A percentile compares a stretch with the other conserved stretches of the same genome.
These are phyloP conservation scores for Drosophila prosaltans DNA, from an alignment of 1,140 invertebrate species.

Conservation along the genomic window DNA sequence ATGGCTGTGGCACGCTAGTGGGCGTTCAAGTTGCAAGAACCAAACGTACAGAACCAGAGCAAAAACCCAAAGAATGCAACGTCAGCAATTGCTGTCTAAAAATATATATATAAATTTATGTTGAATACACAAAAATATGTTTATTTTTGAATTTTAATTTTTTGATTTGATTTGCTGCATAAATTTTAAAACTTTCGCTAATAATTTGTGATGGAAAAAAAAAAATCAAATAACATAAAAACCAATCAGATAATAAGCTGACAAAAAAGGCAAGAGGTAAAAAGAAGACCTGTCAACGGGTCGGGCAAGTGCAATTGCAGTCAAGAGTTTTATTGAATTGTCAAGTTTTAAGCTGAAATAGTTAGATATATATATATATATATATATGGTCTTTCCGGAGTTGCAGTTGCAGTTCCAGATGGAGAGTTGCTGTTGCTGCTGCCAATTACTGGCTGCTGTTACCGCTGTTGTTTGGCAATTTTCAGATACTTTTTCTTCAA, in stretches of 20 bases:
- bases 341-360: slow-evolving; percentile 32
- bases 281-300: slow-evolving; percentile 32
- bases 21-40: slow-evolving; percentile 57
- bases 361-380: neutral
- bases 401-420: slow-evolving; percentile 3
- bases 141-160: slow-evolving; percentile 21
- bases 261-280: neutral
- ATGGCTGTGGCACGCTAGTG: slow-evolving; percentile 61
- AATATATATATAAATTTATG: slow-evolving; percentile 12
- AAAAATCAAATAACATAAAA: slow-evolving; percentile 40
- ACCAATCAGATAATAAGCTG: slow-evolving; percentile 38
- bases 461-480: slow-evolving; percentile 53
- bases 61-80: slow-evolving; percentile 25
- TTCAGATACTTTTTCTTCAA: slow-evolving; percentile 66
- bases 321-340: slow-evolving; percentile 66
- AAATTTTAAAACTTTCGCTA: slow-evolving; percentile 28
- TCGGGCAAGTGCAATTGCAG: slow-evolving; percentile 26
- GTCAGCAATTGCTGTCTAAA: slow-evolving; percentile 40
- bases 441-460: slow-evolving; percentile 63
- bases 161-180: too few species aligned
- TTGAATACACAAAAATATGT: neutral
- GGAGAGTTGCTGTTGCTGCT: slow-evolving; percentile 16
- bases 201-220: slow-evolving; percentile 37
- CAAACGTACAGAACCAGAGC: slow-evolving; percentile 15
- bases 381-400: slow-evolving; percentile 27